Conservation (phyloP, 2,888 invertebrate genomes). For the Nomada ruficornis region DNA sequence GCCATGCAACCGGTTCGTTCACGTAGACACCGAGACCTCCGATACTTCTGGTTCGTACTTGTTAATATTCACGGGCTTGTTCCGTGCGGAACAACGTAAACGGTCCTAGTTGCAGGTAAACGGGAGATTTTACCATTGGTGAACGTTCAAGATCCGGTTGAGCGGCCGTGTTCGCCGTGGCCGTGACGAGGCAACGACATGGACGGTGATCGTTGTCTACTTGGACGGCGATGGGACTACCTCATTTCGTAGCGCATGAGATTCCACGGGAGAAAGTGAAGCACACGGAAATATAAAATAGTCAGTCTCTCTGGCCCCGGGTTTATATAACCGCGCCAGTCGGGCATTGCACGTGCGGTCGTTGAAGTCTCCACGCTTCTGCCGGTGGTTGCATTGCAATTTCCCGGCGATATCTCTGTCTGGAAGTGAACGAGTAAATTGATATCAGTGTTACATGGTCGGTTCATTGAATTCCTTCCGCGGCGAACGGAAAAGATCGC, state of each 20-base stretch:
- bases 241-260: conserved; percentile 20
- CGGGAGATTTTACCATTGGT: conserved; percentile 27
- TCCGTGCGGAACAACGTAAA: conserved; percentile 10
- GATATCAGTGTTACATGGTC: conserved; percentile 10
- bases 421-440: conserved; percentile 16
- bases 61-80: conserved; percentile 18
- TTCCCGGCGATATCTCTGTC: conserved; percentile 10
- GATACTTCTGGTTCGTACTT: neutral
- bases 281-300: conserved; percentile 48
- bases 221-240: neutral
- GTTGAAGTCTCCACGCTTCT: conserved; percentile 59
- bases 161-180: conserved; percentile 15
- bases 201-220: conserved; percentile 3
- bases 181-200: conserved; percentile 27
- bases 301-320: conserved; percentile 20
- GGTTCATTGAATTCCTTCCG: neutral
- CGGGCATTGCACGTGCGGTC: conserved; percentile 62
- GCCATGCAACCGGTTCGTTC: neutral
- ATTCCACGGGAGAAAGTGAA: conserved; percentile 58
- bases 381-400: conserved; percentile 42
- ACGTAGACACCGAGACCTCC: neutral
- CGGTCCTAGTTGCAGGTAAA: conserved; percentile 24
- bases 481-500: neutral
- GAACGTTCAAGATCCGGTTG: conserved; percentile 29
- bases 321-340: conserved; percentile 55